Conservation (phyloP, 2,888 invertebrate species). For the Parapristionchus giblindavisi region DNA sequence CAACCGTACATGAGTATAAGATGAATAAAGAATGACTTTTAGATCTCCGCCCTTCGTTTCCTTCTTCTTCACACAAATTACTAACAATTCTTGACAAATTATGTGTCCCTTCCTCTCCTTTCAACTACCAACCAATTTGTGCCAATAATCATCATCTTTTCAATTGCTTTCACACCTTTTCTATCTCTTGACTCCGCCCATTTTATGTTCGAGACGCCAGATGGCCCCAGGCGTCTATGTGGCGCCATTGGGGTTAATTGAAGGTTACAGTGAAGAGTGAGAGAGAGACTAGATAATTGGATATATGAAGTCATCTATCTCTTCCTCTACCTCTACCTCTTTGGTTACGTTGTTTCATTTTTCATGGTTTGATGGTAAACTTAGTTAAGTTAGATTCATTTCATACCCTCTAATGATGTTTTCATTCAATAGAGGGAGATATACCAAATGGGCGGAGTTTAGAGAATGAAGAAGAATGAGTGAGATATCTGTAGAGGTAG, state of each 20-base stretch:
- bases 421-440: too few relatives aligned
- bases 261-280: neutral
- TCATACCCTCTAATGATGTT: too few relatives aligned
- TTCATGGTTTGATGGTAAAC: too few relatives aligned
- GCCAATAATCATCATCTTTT: conserved; percentile 13
- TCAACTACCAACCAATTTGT: conserved; percentile 28
- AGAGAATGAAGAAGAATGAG: too few relatives aligned
- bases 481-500: too few relatives aligned
- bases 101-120: conserved; percentile 31
- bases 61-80: conserved; percentile 17
- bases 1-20: too few relatives aligned
- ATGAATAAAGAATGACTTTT: neutral
- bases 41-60: neutral
- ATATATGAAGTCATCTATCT: conserved; percentile 30
- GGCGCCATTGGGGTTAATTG: conserved; percentile 1
- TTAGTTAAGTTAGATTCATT: too few relatives aligned
- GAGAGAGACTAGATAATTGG: conserved; percentile 13
- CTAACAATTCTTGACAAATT: conserved; percentile 36
- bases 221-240: neutral
- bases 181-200: conserved; percentile 12
- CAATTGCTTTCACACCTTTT: neutral
- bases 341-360: conserved; percentile 10
- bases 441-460: too few relatives aligned
- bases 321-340: conserved; percentile 38
- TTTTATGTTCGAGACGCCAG: neutral